A percentile compares a stretch with the other conserved stretches of the same genome.
Conservation (phyloP, 2,113 vertebrate genomes). For the Hippocampus comes region DNA sequence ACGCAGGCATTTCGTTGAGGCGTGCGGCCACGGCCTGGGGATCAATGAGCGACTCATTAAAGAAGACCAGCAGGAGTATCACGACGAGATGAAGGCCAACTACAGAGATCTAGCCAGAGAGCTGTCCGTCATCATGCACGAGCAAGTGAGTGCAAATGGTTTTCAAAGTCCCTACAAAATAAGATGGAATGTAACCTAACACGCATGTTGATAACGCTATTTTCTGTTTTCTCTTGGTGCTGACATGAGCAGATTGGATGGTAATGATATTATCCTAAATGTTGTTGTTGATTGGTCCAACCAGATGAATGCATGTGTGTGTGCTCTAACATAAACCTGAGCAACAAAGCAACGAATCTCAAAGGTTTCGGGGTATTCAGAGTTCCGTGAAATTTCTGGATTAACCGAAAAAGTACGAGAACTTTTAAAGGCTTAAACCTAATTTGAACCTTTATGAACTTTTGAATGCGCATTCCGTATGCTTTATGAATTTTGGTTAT, state of each 20-base stretch:
- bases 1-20: slow-evolving; percentile 93
- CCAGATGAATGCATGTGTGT: slow-evolving; percentile 21
- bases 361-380: no score
- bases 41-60: slow-evolving; percentile 95
- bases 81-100: slow-evolving; percentile 97
- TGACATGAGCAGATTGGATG: slow-evolving; percentile 90
- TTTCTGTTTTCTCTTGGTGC: slow-evolving; percentile 73
- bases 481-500: not conserved
- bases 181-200: slow-evolving; percentile 15
- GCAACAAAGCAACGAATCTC: not conserved
- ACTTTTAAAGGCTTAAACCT: not conserved
- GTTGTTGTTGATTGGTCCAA: slow-evolving; percentile 45
- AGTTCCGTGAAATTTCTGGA: not conserved
- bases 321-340: not conserved
- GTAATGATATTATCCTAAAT: slow-evolving; percentile 75
- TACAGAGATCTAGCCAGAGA: slow-evolving; percentile 92
- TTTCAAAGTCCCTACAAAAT: not conserved
- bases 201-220: slow-evolving; percentile 38
- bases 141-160: slow-evolving; percentile 77
- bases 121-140: slow-evolving; percentile 95
- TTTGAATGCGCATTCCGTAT: not conserved
- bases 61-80: slow-evolving; percentile 96
- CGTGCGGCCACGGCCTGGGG: slow-evolving; percentile 88
- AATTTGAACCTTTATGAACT: not conserved
- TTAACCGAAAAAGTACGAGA: not conserved